Evolutionary conservation across 2,113 vertebrate species (phyloP).

Genomic region (Ploceus nigricollis): DNA sequence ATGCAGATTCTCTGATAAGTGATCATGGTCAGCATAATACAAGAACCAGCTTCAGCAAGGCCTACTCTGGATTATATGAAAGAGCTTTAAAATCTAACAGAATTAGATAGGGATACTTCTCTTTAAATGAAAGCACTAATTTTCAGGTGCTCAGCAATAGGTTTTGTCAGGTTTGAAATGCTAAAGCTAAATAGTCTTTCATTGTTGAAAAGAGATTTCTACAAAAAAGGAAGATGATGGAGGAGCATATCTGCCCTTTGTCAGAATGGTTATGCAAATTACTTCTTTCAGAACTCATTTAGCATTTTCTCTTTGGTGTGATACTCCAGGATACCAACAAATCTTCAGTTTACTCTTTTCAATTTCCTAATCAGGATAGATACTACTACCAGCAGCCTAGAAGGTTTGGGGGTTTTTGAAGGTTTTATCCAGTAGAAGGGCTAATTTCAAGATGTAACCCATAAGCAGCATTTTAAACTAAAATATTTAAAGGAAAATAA

Average conservation of each 20-base stretch:
- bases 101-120: not conserved
- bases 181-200: not conserved
- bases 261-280: not conserved
- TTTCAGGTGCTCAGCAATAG: not conserved
- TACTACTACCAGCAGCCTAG: not conserved
- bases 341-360: not conserved
- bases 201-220: not conserved
- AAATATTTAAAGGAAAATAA: not conserved
- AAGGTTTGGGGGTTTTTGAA: not conserved
- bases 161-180: not conserved
- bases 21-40: not conserved
- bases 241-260: not conserved
- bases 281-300: not conserved
- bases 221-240: not conserved
- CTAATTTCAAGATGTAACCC: not conserved
- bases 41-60: not conserved
- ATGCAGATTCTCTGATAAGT: not conserved
- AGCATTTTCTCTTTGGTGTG: not conserved
- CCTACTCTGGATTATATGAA: not conserved
- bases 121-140: not conserved
- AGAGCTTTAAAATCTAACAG: not conserved
- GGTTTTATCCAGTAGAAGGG: not conserved
- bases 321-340: not conserved
- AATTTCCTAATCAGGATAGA: not conserved
- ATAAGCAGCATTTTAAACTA: not conserved